Evolutionary conservation across 2,113 vertebrate genomes (phyloP).

Genomic region (Suricata suricatta): DNA sequence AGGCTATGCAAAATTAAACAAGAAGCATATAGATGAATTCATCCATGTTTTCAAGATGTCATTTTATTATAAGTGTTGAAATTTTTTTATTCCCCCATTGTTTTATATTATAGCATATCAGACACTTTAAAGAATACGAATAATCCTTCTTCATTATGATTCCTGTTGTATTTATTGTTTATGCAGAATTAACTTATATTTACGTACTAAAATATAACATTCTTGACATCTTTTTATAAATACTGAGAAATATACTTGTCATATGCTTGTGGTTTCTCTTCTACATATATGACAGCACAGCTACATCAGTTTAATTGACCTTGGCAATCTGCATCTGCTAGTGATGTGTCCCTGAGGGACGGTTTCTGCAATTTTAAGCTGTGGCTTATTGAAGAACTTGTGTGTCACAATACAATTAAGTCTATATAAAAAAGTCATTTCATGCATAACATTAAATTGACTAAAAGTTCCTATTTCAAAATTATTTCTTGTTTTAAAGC

Average conservation of each 20-base stretch:
- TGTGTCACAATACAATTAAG: constrained; percentile 76
- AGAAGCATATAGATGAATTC: background rate
- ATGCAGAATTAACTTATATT: constrained; percentile 68
- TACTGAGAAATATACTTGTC: constrained; percentile 80
- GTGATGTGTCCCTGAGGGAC: constrained; percentile 78
- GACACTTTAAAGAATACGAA: background rate
- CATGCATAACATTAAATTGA: constrained; percentile 68
- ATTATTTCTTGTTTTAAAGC: constrained; percentile 64
- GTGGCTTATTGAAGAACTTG: constrained; percentile 77
- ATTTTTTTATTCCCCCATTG: background rate
- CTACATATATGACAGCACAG: constrained; percentile 80
- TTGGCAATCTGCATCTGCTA: constrained; percentile 85
- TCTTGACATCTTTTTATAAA: constrained; percentile 78
- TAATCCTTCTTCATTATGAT: constrained; percentile 42
- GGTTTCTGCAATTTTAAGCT: constrained; percentile 70
- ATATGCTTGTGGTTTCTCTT: constrained; percentile 80
- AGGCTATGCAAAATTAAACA: background rate
- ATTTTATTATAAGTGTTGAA: constrained; percentile 4
- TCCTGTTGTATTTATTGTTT: constrained; percentile 38
- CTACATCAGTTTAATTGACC: constrained; percentile 88
- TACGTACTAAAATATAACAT: constrained; percentile 64
- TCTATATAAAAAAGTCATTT: constrained; percentile 68
- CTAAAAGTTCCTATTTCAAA: constrained; percentile 76
- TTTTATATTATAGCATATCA: constrained; percentile 16
- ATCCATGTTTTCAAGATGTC: background rate